A percentile compares a stretch with the other conserved stretches of the same genome.
Conservation (phyloP, 2,797 vertebrate species). For the Linurgus olivaceus region DNA sequence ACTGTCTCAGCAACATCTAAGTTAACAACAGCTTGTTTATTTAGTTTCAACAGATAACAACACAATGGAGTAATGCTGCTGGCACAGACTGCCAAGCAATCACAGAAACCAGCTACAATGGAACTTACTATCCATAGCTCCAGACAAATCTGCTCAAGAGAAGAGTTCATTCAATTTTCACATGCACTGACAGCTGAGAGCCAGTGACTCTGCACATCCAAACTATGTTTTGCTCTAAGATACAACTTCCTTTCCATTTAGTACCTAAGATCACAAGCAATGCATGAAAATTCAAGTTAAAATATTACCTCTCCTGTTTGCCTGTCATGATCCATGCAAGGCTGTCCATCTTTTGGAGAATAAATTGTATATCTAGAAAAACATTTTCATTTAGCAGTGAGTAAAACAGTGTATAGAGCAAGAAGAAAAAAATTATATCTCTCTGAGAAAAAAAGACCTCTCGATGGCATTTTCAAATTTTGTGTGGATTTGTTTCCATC, state of each 20-base stretch:
- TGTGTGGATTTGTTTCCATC: neutral
- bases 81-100: neutral
- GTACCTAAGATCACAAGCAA: neutral
- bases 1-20: neutral
- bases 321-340: conserved; percentile 99
- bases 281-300: neutral
- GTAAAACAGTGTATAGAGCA: neutral
- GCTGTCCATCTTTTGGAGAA: conserved; percentile 96
- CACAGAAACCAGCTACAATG: neutral
- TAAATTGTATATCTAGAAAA: conserved; percentile 91
- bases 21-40: neutral
- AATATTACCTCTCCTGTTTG: conserved; percentile 93
- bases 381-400: neutral
- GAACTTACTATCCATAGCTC: neutral
- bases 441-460: neutral
- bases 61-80: neutral
- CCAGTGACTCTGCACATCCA: neutral
- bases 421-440: neutral
- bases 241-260: neutral
- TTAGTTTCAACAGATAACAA: neutral
- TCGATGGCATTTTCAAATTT: neutral
- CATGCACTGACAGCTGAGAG: neutral
- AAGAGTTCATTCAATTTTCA: neutral
- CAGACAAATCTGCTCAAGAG: neutral
- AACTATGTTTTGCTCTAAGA: neutral